A percentile compares a stretch with the other conserved stretches of the same genome.
These are phyloP conservation scores for Phymastichus coffea DNA, from an alignment of 1,140 invertebrate genomes.

Conservation along the genomic window DNA sequence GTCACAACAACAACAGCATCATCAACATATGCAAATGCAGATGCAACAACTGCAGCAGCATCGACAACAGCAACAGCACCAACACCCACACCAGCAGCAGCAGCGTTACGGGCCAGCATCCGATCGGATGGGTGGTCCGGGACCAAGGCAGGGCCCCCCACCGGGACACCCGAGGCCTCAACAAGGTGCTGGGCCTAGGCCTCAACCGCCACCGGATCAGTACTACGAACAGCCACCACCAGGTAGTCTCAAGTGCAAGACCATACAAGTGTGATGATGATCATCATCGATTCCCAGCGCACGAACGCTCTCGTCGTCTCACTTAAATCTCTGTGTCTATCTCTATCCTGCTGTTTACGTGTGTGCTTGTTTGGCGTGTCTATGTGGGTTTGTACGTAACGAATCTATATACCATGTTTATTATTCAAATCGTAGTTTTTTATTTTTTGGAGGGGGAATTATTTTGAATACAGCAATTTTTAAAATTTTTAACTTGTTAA, in stretches of 20 bases:
- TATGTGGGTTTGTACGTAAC: too few species aligned
- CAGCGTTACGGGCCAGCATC: constrained; percentile 4
- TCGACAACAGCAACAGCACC: neutral
- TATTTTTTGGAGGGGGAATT: too few species aligned
- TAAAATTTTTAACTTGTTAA: too few species aligned
- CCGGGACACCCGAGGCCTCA: neutral
- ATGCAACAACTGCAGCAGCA: neutral
- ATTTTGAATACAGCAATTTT: too few species aligned
- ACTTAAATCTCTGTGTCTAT: neutral
- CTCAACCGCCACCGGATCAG: neutral
- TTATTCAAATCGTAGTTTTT: too few species aligned
- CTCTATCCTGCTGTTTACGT: neutral
- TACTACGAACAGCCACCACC: constrained; percentile 17
- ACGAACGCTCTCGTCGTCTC: neutral
- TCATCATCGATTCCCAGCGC: too few species aligned
- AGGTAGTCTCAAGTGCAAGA: constrained; percentile 18
- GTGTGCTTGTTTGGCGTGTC: neutral
- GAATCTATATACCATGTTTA: too few species aligned
- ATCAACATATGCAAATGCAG: neutral
- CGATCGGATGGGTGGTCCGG: neutral
- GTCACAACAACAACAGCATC: neutral
- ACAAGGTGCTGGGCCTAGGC: neutral
- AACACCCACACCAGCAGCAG: constrained; percentile 15
- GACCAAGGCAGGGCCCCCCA: neutral
- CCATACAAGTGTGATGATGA: too few species aligned